Base-by-base conservation (phyloP, 30 jellyfish, hydroid and myxozoan genomes). In the Euphysa ruthae region DNA sequence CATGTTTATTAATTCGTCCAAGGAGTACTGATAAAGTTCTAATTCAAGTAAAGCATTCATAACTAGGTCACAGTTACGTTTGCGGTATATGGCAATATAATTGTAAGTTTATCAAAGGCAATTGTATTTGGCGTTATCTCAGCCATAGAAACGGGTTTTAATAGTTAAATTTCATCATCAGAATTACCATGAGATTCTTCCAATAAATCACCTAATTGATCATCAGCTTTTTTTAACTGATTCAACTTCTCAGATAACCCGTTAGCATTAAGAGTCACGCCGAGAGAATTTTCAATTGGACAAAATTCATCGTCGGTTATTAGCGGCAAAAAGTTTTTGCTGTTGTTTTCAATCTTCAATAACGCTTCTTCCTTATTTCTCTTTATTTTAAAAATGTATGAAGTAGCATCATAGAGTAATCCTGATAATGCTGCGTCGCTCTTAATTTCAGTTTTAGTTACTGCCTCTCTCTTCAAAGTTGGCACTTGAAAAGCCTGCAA, bases 151-250 rank as follows among this genome's bases (percentile, higher is more conserved):
- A n/a, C n/a, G n/a, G n/a, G n/a, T n/a, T n/a, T 87, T 55, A 16
- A 73, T 18, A 68, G 75, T 35, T 20, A 28, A 10, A 23, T 61
- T 13, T 69, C 55, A n/a, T 58, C 85, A 4, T 79, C 84, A 13
- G 55, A 65, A 18, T 78, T 93, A 7, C 78, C 93, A 12, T 90
- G 95, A n/a, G n/a, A n/a, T n/a, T n/a, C n/a, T n/a, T n/a, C n/a
- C n/a, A 90, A 65, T 35, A 90, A 57, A 15, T 62, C 94, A 21
- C 77, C 98, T 22, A 90, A 57, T 38, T 74, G 93, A 30, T 77
- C 93, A 82, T 90, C 94, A 84, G 82, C 83, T 38, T 69, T 82
- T 49, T 90, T 82, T 54, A 90, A 44, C 44, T 90, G 88, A 30
- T 70, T 75, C n/a, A 81, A 74, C 32, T 77, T 90, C 51, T 81